A percentile compares a stretch with the other conserved stretches of the same genome.
Conservation (phyloP, 2,888 invertebrate genomes). For the Villa cingulata region DNA sequence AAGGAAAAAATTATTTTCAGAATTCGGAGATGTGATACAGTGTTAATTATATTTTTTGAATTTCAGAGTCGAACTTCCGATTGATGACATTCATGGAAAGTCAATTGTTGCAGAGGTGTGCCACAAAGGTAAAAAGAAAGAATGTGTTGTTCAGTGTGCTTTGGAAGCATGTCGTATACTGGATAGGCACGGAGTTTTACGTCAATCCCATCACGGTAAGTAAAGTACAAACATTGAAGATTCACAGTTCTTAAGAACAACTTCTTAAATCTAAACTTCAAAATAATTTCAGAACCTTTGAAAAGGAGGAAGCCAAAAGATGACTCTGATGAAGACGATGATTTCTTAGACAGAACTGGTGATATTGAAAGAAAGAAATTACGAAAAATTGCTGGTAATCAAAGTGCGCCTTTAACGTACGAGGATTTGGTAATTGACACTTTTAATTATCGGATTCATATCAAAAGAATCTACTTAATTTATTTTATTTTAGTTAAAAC, state of each 20-base stretch:
- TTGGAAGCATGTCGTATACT: slow-evolving; percentile 86
- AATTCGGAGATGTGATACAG: too few relatives aligned
- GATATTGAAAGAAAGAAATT: slow-evolving; percentile 75
- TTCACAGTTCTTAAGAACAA: neutral
- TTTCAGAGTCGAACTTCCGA: slow-evolving; percentile 60
- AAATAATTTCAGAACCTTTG: slow-evolving; percentile 49
- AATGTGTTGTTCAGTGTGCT: slow-evolving; percentile 84
- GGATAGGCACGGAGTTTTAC: slow-evolving; percentile 71
- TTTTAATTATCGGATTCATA: too few relatives aligned
- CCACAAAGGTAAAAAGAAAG: slow-evolving; percentile 87
- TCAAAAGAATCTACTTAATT: neutral
- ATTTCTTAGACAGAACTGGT: slow-evolving; percentile 89
- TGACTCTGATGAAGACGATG: slow-evolving; percentile 89
- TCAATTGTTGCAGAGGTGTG: slow-evolving; percentile 70
- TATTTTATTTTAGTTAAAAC: slow-evolving; percentile 20
- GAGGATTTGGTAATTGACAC: slow-evolving; percentile 43
- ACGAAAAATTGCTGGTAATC: slow-evolving; percentile 38
- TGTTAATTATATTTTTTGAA: slow-evolving; percentile 4
- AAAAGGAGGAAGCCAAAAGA: slow-evolving; percentile 65
- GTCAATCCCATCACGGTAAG: slow-evolving; percentile 75
- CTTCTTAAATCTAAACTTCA: neutral
- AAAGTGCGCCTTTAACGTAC: slow-evolving; percentile 42
- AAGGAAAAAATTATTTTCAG: slow-evolving; percentile 17
- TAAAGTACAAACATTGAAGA: neutral
- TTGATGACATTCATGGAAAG: slow-evolving; percentile 64